Evolutionary conservation across 2,113 vertebrate genomes (phyloP).

Genomic region (Camarhynchus parvulus): DNA sequence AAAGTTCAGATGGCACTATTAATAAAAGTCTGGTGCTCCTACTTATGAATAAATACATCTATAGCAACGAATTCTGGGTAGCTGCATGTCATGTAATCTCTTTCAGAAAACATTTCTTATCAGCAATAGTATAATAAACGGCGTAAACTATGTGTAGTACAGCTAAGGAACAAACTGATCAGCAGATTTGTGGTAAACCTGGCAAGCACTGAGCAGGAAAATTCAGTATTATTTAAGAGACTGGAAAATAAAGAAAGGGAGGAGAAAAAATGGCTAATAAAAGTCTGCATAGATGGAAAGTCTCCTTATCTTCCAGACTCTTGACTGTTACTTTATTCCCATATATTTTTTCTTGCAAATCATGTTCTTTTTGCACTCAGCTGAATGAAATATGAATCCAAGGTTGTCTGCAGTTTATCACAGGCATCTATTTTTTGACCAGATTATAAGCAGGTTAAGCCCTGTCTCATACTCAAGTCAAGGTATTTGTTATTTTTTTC

Average conservation of each 20-base stretch:
- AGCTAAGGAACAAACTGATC: neutral
- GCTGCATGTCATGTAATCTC: neutral
- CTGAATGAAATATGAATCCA: neutral
- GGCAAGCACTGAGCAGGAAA: neutral
- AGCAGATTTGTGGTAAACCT: fast-evolving
- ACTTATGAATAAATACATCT: neutral
- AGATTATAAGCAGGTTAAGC: neutral
- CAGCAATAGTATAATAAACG: neutral
- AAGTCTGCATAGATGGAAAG: neutral
- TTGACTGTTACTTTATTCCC: neutral
- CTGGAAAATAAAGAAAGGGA: neutral
- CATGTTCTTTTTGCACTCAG: neutral
- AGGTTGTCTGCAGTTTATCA: neutral
- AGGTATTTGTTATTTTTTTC: neutral
- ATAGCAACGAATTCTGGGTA: neutral
- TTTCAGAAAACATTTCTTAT: neutral
- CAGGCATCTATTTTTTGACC: neutral
- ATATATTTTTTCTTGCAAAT: neutral
- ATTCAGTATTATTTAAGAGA: neutral
- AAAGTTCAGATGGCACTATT: neutral
- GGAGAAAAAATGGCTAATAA: neutral
- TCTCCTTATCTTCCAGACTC: neutral
- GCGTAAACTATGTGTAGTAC: neutral
- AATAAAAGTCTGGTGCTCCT: neutral
- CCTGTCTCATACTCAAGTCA: neutral